A percentile compares a stretch with the other conserved stretches of the same genome.
Evolutionary conservation across 53 echinoderm and acorn worm genomes (phyloP).

Genomic region (Holothuria leucospilota): DNA sequence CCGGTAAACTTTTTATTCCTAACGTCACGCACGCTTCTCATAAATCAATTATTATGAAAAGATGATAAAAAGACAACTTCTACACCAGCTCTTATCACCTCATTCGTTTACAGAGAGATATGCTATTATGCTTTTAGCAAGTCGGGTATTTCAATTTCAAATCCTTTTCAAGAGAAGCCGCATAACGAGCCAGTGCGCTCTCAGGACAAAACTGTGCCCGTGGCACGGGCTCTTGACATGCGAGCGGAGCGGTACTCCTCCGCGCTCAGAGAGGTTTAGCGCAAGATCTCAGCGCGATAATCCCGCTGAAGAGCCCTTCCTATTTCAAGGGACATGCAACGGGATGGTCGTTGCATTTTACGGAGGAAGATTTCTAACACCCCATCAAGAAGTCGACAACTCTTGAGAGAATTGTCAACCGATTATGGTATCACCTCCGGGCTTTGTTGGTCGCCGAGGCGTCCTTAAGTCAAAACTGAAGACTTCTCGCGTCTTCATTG

Average conservation of each 20-base stretch:
- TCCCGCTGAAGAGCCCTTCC: slow-evolving; percentile 39
- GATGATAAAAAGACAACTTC: slow-evolving; percentile 37
- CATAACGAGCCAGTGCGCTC: slow-evolving; percentile 31
- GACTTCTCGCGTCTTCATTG: slow-evolving; percentile 21
- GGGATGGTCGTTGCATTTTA: slow-evolving; percentile 19
- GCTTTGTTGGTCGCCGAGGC: slow-evolving; percentile 38
- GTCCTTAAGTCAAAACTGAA: slow-evolving; percentile 37
- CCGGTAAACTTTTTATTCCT: slow-evolving; percentile 16
- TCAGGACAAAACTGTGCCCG: slow-evolving; percentile 16
- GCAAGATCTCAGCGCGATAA: slow-evolving; percentile 39
- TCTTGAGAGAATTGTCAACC: slow-evolving; percentile 37
- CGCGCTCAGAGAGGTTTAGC: slow-evolving; percentile 41
- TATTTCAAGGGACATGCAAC: slow-evolving; percentile 33
- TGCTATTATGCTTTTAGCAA: slow-evolving; percentile 44
- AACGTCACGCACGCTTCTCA: slow-evolving; percentile 12
- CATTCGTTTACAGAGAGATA: slow-evolving; percentile 27
- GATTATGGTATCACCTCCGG: slow-evolving; percentile 38
- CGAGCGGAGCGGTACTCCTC: slow-evolving; percentile 33
- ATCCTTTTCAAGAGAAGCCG: neutral
- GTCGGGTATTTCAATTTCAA: slow-evolving; percentile 36
- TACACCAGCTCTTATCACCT: slow-evolving; percentile 23
- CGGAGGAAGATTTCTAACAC: slow-evolving; percentile 18
- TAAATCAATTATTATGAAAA: slow-evolving; percentile 47
- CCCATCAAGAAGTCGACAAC: slow-evolving; percentile 32
- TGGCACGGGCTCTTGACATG: slow-evolving; percentile 38